A percentile compares a stretch with the other conserved stretches of the same genome.
Conservation (phyloP, 1,140 invertebrate species). For the Tetramorium simillimum region DNA sequence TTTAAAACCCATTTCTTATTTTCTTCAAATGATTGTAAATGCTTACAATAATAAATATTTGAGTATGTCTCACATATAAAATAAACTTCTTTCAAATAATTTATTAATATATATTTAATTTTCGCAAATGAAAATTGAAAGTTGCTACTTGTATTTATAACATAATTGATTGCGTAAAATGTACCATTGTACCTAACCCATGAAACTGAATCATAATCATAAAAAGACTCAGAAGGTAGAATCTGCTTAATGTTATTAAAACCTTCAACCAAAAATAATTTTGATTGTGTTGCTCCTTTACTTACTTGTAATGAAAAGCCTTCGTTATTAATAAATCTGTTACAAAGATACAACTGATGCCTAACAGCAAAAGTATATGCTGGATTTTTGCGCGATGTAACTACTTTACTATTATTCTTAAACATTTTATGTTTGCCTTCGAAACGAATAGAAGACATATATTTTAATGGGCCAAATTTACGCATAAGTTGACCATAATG, state of each 20-base stretch:
- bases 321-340: slow-evolving; percentile 4
- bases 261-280: neutral
- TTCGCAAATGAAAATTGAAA: neutral
- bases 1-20: too few species aligned
- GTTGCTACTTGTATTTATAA: neutral
- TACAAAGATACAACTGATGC: neutral
- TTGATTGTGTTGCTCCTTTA: neutral
- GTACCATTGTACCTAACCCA: neutral
- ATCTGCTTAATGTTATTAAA: neutral
- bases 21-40: neutral
- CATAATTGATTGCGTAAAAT: neutral
- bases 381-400: too few species aligned
- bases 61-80: neutral
- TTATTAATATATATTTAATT: neutral
- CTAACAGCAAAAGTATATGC: neutral
- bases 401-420: too few species aligned
- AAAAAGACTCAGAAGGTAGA: neutral
- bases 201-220: neutral
- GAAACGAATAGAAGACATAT: too few species aligned
- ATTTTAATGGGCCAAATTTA: too few species aligned
- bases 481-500: too few species aligned
- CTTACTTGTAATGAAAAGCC: neutral
- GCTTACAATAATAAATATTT: neutral
- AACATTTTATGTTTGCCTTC: too few species aligned
- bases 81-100: neutral